Evolutionary conservation across 2,113 vertebrate genomes (phyloP).

Genomic region (Pollimyrus isidori): DNA sequence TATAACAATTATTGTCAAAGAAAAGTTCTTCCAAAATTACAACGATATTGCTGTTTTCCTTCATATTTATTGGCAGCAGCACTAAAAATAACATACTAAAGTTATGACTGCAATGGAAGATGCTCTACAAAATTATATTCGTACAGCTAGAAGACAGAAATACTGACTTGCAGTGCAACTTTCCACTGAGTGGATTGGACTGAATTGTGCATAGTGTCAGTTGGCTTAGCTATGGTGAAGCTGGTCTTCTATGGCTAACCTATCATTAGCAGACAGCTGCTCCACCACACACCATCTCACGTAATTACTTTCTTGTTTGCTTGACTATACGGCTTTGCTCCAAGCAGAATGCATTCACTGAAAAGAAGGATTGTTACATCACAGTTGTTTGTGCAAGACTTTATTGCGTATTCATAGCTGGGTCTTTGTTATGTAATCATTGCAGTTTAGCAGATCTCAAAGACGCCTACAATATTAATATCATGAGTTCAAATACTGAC

Average conservation of each 20-base stretch:
- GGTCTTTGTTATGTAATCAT: neutral
- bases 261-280: conserved; percentile 41
- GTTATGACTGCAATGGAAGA: neutral
- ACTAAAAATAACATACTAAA: neutral
- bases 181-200: neutral
- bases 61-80: neutral
- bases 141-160: neutral
- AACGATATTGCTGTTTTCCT: neutral
- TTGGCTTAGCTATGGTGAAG: conserved; percentile 41
- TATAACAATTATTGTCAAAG: neutral
- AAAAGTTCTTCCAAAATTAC: neutral
- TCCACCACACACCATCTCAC: conserved; percentile 41
- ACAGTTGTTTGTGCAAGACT: conserved; percentile 11
- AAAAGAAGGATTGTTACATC: conserved; percentile 9
- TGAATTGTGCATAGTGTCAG: conserved; percentile 41
- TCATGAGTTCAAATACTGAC: conserved; percentile 6
- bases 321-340: neutral
- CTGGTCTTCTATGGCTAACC: conserved; percentile 36
- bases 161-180: neutral
- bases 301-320: conserved; percentile 49
- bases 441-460: conserved; percentile 19
- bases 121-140: neutral
- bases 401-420: conserved; percentile 14
- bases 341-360: neutral
- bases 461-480: conserved; percentile 19